Evolutionary conservation across 2,797 vertebrate genomes (phyloP), one percentile per base, ranked within the genome.

Genomic region (Emydoidea blandingii): DNA sequence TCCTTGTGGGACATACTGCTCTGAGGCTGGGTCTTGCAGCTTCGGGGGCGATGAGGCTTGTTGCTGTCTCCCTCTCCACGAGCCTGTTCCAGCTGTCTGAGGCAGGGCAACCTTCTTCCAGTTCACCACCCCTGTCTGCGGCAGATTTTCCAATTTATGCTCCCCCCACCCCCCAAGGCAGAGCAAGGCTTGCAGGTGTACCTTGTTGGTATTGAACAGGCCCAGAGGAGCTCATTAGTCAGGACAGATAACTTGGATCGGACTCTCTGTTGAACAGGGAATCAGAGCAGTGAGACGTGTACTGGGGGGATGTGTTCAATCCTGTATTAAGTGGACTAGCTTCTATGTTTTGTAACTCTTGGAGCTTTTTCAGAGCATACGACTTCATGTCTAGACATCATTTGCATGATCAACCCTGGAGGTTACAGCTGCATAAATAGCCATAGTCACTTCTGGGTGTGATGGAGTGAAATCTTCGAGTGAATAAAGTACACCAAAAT

Each of bases 321-420:
- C 31, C 59, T 62, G 59, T 62, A 34, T 62, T 62, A 62, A 62
- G 59, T 7, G 12, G 68, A 74, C 21, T 74, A 41, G 68, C 21
- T 23, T n/a, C 65, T 41, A 74, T 25, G 5, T 72, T 41, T 41
- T 72, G 37, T 25, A 74, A 74, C 21, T 23, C 68, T 72, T 72
- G 68, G 37, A 72, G 8, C 18, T 72, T 72, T 72, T 72, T 65
- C 34, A 65, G 62, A n/a, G 34, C 62, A 18, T n/a, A 65, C 15
- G 7, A 18, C 34, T 91, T 83, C 1, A 6, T 93, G 85, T 86
- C 65, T 87, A 68, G 54, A 92, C 57, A 41, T 14, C 83, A 83
- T 81, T 49, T 10, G 19, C 12, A 81, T 79, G 87, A 59, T 83
- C 52, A 56, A 90, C 41, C 52, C 15, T 34, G 76, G 31, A 34